Conservation (phyloP, 2,797 vertebrate genomes). For the Halcyon badia region DNA sequence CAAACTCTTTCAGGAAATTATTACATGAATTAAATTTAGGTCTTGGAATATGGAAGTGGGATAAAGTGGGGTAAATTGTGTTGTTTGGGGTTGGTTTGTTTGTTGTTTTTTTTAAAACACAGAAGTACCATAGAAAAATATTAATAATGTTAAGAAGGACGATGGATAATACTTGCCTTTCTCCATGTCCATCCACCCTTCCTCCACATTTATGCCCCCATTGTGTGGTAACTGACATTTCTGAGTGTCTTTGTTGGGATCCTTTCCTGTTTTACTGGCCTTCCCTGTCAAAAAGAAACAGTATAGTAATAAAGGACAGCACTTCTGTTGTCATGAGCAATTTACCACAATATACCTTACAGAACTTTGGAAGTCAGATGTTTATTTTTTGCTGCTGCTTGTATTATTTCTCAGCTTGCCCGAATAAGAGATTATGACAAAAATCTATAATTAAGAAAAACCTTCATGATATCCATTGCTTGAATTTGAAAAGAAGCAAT, state of each 20-base stretch:
- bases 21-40: background rate
- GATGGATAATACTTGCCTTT: background rate
- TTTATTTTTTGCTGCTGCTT: slow-evolving; percentile 34
- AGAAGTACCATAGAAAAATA: slow-evolving; percentile 11
- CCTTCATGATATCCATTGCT: background rate
- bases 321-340: slow-evolving; percentile 48
- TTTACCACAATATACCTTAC: slow-evolving; percentile 14
- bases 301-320: slow-evolving; percentile 35
- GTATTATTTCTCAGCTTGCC: background rate
- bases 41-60: background rate
- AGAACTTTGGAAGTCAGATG: slow-evolving; percentile 17
- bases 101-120: background rate
- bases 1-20: slow-evolving; percentile 18
- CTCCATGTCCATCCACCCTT: background rate
- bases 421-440: background rate
- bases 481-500: slow-evolving; percentile 2
- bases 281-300: slow-evolving; percentile 68
- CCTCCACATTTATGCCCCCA: background rate
- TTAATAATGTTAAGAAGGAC: background rate
- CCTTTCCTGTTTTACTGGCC: slow-evolving; percentile 57
- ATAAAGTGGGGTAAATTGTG: background rate
- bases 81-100: background rate
- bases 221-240: background rate
- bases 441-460: slow-evolving; percentile 49
- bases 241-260: slow-evolving; percentile 1